A percentile compares a stretch with the other conserved stretches of the same genome.
Evolutionary conservation across 1,140 invertebrate species (phyloP).

Genomic region (Ips nitidus): DNA sequence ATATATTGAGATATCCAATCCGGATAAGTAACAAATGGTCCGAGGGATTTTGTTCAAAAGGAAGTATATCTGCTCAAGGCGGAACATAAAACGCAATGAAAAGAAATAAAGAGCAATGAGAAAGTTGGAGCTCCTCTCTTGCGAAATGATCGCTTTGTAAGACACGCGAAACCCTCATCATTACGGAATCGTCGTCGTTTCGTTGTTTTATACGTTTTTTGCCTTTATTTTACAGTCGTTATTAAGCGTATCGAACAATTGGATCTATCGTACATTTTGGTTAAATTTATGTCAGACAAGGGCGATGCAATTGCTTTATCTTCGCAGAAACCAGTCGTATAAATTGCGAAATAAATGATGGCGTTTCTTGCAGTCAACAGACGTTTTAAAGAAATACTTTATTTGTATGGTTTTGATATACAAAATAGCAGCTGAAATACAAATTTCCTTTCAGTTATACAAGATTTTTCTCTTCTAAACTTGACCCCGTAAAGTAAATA

Average conservation of each 20-base stretch:
- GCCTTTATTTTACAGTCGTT: conserved; percentile 6
- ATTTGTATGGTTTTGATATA: too few species aligned
- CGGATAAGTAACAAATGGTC: conserved; percentile 44
- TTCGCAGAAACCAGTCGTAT: too few species aligned
- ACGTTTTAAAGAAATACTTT: too few species aligned
- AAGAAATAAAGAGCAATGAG: conserved; percentile 28
- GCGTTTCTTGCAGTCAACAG: too few species aligned
- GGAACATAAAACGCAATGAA: conserved; percentile 25
- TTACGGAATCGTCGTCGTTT: conserved; percentile 12
- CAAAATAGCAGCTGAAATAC: too few species aligned
- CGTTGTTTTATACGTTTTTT: conserved; percentile 7
- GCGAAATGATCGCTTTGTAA: conserved; percentile 29
- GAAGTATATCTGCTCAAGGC: conserved; percentile 18
- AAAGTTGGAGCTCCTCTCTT: conserved; percentile 17
- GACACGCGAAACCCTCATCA: conserved; percentile 28
- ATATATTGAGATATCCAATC: conserved; percentile 42
- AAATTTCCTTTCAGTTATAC: too few species aligned
- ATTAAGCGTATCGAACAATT: conserved; percentile 10
- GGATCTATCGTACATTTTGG: conserved; percentile 1
- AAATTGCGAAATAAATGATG: too few species aligned
- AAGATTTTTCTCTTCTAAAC: too few species aligned
- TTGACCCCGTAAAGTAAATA: too few species aligned
- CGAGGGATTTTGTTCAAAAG: conserved; percentile 38
- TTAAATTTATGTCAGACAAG: not conserved
- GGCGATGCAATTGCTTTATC: too few species aligned